Percentiles rank a stretch among this genome's conserved stretches.
These are phyloP conservation scores for Orcinus orca DNA, from an alignment of 2,113 vertebrate species.

Conservation along the genomic window DNA sequence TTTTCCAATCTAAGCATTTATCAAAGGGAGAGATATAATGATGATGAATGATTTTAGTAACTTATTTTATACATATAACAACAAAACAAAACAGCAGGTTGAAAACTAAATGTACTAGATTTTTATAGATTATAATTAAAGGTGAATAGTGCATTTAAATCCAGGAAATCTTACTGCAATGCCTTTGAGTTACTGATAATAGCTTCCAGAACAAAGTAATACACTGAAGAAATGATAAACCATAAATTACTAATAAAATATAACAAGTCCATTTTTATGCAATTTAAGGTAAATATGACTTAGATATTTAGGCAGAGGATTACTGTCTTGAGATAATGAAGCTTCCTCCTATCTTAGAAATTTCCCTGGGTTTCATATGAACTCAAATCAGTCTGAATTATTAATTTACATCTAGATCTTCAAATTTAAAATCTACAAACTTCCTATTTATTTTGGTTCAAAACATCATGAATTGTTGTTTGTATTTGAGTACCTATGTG, in stretches of 20 bases:
- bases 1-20: neutral
- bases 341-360: neutral
- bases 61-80: neutral
- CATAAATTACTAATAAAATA: neutral
- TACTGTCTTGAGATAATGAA: neutral
- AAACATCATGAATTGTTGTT: neutral
- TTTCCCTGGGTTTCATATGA: neutral
- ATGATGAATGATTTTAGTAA: neutral
- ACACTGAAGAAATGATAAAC: neutral
- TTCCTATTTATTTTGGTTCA: neutral
- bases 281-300: slow-evolving; percentile 1
- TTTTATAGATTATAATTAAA: slow-evolving; percentile 23
- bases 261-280: neutral
- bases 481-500: neutral
- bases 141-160: neutral
- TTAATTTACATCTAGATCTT: neutral
- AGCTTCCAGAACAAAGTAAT: neutral
- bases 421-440: neutral
- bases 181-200: neutral
- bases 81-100: neutral
- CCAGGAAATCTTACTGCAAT: neutral
- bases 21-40: neutral
- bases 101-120: slow-evolving; percentile 16
- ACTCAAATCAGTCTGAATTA: neutral
- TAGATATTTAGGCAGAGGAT: neutral